A percentile compares a stretch with the other conserved stretches of the same genome.
Conservation (phyloP, 2,888 invertebrate species). For the Chouioia cunea region DNA sequence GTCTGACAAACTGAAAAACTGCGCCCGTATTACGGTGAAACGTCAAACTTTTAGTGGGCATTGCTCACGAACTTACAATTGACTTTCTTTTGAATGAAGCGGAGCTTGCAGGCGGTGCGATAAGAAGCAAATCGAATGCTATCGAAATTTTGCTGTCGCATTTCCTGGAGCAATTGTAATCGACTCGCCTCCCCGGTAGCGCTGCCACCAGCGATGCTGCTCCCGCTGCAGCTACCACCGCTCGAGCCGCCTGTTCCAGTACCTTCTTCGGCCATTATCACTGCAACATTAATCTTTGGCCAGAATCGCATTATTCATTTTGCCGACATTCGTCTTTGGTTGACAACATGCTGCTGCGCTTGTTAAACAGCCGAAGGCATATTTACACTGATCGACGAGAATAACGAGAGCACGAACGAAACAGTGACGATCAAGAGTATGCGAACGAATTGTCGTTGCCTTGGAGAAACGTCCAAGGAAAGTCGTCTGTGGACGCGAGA, state of each 20-base stretch:
- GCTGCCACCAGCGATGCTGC: slow-evolving; percentile 50
- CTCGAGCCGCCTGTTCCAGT: slow-evolving; percentile 15
- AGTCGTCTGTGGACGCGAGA: too few species aligned
- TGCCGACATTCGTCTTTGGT: neutral
- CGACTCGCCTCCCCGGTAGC: slow-evolving; percentile 68
- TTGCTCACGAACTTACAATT: slow-evolving; percentile 79
- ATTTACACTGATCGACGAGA: too few species aligned
- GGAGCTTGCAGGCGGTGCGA: slow-evolving; percentile 95
- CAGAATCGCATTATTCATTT: too few species aligned
- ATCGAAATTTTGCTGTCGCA: slow-evolving; percentile 93
- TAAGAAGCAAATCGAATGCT: slow-evolving; percentile 98
- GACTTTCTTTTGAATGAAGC: slow-evolving; percentile 98
- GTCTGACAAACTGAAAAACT: too few species aligned
- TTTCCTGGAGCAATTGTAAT: slow-evolving; percentile 84
- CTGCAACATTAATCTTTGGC: too few species aligned
- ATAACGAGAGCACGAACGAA: too few species aligned
- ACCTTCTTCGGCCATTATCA: slow-evolving; percentile 51
- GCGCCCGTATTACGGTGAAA: too few species aligned
- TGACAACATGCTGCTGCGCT: neutral
- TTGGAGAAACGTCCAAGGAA: too few species aligned
- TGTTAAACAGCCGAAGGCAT: neutral
- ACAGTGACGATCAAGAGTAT: too few species aligned
- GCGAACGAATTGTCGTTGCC: too few species aligned
- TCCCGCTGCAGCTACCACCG: slow-evolving; percentile 20
- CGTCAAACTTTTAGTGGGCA: too few species aligned